Evolutionary conservation across 2,888 invertebrate genomes (phyloP), one percentile per base, ranked within the genome.

Genomic region (Therioaphis trifolii): DNA sequence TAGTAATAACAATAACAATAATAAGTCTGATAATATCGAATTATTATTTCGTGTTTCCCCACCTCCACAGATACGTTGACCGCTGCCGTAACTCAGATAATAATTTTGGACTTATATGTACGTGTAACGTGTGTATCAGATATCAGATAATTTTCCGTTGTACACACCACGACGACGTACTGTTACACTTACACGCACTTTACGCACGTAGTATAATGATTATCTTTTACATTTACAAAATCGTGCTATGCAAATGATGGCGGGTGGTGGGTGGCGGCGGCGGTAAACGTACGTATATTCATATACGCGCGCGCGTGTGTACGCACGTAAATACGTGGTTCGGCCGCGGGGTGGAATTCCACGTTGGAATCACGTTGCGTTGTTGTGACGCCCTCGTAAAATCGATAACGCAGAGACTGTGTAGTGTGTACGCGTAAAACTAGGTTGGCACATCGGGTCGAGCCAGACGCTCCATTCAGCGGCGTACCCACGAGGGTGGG

Each of bases 331-430:
- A 46, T 15, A 46, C 52, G 21, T 21, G 58, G 15, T 27, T 2
- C 49, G 55, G 35, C n/a, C 4, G 71, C 15, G 18, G 72, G 49
- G 55, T 69, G 35, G 35, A 61, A 63, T 63, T 82, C 82, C 82
- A 82, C 82, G 82, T 74, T 82, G 82, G 74, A 82, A 82, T 82
- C 82, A 82, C 80, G 80, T 82, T 82, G 80, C 72, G 80, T 82
- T 82, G 80, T 82, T 82, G 72, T 82, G 80, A 82, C 80, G 80
- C 80, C 80, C 80, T 82, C 80, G 80, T 82, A 82, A 82, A 82
- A 82, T 82, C 80, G 80, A 82, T 82, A 82, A 58, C 63, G 72
- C 63, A 55, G 52, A 72, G n/a, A n/a, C n/a, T n/a, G n/a, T n/a
- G n/a, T n/a, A n/a, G n/a, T n/a, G 49, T 58, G 9, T 61, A 40